phyloP scores from a whole-genome alignment of 1,140 invertebrate genomes.

The Choristoneura fumiferana region DNA sequence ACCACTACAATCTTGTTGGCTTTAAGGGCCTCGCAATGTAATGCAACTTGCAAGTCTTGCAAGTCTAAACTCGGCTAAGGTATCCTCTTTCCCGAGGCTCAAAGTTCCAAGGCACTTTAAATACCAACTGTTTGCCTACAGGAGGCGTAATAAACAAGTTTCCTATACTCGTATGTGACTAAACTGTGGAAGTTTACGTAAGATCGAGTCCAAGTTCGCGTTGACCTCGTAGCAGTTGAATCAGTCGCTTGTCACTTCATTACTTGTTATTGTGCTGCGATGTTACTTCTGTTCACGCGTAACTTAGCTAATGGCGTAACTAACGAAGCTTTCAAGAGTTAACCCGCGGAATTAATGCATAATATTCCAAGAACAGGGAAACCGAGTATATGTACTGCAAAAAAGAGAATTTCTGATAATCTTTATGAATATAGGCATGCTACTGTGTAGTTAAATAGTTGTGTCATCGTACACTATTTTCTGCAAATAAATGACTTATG shows the following conservation, averaged over 20 bases:
- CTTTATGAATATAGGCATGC: no score
- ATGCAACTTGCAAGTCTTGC: no score
- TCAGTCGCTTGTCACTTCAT: constrained; percentile 24
- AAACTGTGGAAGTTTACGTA: constrained; percentile 13
- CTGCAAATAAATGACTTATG: no score
- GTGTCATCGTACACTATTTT: no score
- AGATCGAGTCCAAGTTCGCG: constrained; percentile 20
- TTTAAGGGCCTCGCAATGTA: no score
- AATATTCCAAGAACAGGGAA: no score
- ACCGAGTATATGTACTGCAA: no score
- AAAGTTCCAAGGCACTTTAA: constrained; percentile 8
- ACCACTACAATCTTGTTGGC: no score
- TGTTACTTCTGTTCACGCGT: constrained; percentile 5
- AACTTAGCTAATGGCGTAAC: not conserved
- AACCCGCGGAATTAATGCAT: no score
- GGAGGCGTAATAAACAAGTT: constrained; percentile 6
- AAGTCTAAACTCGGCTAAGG: not conserved
- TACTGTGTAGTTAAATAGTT: no score
- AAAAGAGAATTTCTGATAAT: no score
- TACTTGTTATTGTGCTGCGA: constrained; percentile 24
- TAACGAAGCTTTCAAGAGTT: no score
- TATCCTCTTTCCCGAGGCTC: not conserved
- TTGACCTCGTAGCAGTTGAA: constrained; percentile 20
- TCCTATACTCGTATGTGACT: not conserved
- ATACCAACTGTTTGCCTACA: constrained; percentile 7